These are phyloP conservation scores for Dinocampus coccinellae DNA, from an alignment of 2,888 invertebrate genomes.

Conservation along the genomic window DNA sequence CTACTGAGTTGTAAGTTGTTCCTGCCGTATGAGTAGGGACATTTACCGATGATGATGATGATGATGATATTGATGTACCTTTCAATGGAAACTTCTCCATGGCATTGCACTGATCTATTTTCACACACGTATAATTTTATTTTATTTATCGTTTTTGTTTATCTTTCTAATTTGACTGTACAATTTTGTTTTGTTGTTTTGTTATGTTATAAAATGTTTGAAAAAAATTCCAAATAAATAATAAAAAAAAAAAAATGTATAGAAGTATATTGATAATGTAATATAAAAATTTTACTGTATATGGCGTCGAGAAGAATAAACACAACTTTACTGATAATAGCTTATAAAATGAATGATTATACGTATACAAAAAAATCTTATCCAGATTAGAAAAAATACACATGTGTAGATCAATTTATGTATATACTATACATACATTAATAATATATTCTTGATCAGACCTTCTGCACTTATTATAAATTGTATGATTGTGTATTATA, in stretches of 20 bases:
- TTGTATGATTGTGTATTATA: slow-evolving; percentile 5
- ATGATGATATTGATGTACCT: slow-evolving; percentile 66
- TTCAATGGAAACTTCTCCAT: slow-evolving; percentile 83
- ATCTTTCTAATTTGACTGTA: neutral
- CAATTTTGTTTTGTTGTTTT: too few species aligned
- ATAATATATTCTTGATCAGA: slow-evolving; percentile 25
- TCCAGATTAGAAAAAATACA: slow-evolving; percentile 29
- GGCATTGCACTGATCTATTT: slow-evolving; percentile 62
- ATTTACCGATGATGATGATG: slow-evolving; percentile 57
- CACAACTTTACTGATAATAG: slow-evolving; percentile 10
- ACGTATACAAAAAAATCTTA: slow-evolving; percentile 32
- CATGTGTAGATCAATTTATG: neutral
- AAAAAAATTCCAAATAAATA: neutral
- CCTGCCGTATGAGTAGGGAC: slow-evolving; percentile 59
- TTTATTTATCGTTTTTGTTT: neutral
- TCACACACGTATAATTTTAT: slow-evolving; percentile 27
- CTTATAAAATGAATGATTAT: slow-evolving; percentile 9
- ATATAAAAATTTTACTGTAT: too few species aligned
- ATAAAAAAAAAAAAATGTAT: slow-evolving; percentile 8
- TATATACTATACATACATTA: slow-evolving; percentile 12
- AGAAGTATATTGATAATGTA: too few species aligned
- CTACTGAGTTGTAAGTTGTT: slow-evolving; percentile 65
- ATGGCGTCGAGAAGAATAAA: too few species aligned
- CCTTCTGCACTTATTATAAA: slow-evolving; percentile 33
- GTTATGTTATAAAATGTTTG: too few species aligned